Base-by-base conservation (phyloP, 2,888 invertebrate genomes). In the Epinotia brunnichana region DNA sequence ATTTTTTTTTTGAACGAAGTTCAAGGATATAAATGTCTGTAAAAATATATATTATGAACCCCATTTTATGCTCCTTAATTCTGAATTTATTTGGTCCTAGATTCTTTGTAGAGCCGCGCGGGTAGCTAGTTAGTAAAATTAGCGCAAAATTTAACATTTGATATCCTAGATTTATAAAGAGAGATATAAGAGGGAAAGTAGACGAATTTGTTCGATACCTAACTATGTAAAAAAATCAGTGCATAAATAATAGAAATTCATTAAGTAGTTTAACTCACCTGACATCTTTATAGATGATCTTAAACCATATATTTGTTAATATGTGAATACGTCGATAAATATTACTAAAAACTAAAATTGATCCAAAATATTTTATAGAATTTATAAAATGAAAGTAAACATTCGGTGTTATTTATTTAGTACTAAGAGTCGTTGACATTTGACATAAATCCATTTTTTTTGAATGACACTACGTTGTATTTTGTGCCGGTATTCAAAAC, bases 321-420 rank as follows among this genome's bases (percentile, higher is more conserved):
- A 19, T 39, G 15, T 39, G 15, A n/a, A 24, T 4, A 56, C n/a
- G 39, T 13, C 35, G 21, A 53, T 66, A 66, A 66, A 54, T 9
- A 21, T 17, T 62, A 64, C 15, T 53, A 53, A 56, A 63, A 64
- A 56, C 59, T 64, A 73, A 69, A 73, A 59, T 29, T 59, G 13
- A 29, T 59, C 41, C n/a, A 73, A 73, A 73, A 73, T 70, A 48
- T 53, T 56, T 56, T 41, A 66, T 56, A 62, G 44, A 59, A 54
- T 54, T n/a, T 67, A 72, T 63, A 72, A 72, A 72, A 56, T 13
- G 9, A 54, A 44, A 48, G 71, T 67, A 72, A 68, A 68, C 72
- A 61, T 48, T 53, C 44, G 61, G 29, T n/a, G 41, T 21, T 56
- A 72, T 67, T 70, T 54, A 61, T 19, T 48, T n/a, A 54, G 35